Evolutionary conservation across 2,797 vertebrate species (phyloP).

Genomic region (Galagoides demidoff): DNA sequence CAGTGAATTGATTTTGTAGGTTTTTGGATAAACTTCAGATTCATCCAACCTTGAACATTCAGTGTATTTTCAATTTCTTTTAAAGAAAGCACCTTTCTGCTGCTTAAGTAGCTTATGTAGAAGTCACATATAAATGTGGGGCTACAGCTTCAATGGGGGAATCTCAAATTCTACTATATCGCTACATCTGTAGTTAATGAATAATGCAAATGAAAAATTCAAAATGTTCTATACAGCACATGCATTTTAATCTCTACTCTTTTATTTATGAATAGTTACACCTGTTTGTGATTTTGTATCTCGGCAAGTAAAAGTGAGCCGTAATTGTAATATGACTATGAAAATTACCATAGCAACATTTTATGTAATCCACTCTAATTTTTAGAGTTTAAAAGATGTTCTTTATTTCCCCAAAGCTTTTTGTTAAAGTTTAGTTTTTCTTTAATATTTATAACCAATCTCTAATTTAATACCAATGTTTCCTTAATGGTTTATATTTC

Average conservation of each 20-base stretch:
- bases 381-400: not conserved
- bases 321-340: not conserved
- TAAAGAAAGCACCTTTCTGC: not conserved
- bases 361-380: not conserved
- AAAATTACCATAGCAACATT: not conserved
- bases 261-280: conserved; percentile 46
- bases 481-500: not conserved
- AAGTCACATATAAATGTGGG: not conserved
- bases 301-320: conserved; percentile 16
- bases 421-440: not conserved
- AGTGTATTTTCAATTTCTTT: conserved; percentile 55
- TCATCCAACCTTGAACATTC: conserved; percentile 42
- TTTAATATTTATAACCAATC: not conserved
- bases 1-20: conserved; percentile 7
- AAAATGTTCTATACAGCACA: not conserved
- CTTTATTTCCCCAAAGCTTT: not conserved
- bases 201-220: conserved; percentile 35
- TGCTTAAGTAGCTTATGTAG: not conserved
- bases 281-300: not conserved
- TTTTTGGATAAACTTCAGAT: conserved; percentile 25
- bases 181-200: conserved; percentile 16
- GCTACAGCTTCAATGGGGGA: not conserved
- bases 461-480: not conserved
- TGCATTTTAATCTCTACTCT: conserved; percentile 12
- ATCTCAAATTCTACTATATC: conserved; percentile 32